phyloP scores from a whole-genome alignment of 1,140 invertebrate genomes.

The Lysiphlebus fabarum region DNA sequence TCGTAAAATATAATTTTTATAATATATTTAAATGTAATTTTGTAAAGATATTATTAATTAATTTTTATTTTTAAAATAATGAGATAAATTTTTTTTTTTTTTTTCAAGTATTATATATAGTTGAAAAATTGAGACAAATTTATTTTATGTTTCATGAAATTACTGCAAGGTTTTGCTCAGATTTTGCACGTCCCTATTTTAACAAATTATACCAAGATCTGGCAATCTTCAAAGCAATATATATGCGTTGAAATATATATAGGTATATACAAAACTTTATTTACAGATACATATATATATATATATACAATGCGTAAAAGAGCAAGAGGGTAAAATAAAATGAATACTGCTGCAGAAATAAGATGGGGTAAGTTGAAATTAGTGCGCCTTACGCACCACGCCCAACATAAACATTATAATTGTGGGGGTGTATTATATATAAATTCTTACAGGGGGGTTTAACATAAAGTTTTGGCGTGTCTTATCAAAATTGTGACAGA shows the following conservation, averaged over 20 bases:
- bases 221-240: slow-evolving; percentile 38
- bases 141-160: too few species aligned
- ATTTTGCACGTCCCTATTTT: too few species aligned
- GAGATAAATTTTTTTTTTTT: too few species aligned
- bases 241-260: slow-evolving; percentile 35
- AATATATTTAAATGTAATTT: too few species aligned
- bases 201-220: slow-evolving; percentile 18
- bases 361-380: slow-evolving; percentile 28
- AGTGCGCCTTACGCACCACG: slow-evolving; percentile 35
- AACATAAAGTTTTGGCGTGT: slow-evolving; percentile 9
- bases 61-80: too few species aligned
- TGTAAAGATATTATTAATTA: too few species aligned
- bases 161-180: too few species aligned
- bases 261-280: slow-evolving; percentile 26
- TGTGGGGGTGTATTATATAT: slow-evolving; percentile 39
- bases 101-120: too few species aligned
- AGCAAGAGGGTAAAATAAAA: slow-evolving; percentile 1
- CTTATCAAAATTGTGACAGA: slow-evolving; percentile 46
- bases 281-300: not conserved
- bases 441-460: slow-evolving; percentile 18
- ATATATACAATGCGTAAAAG: not conserved
- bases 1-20: too few species aligned
- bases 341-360: slow-evolving; percentile 10
- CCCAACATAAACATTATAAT: slow-evolving; percentile 52
- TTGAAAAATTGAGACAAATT: too few species aligned